Percentiles rank a stretch among this genome's conserved stretches.
These are phyloP conservation scores for Syrmaticus mikado DNA, from an alignment of 2,113 vertebrate genomes.

Conservation along the genomic window DNA sequence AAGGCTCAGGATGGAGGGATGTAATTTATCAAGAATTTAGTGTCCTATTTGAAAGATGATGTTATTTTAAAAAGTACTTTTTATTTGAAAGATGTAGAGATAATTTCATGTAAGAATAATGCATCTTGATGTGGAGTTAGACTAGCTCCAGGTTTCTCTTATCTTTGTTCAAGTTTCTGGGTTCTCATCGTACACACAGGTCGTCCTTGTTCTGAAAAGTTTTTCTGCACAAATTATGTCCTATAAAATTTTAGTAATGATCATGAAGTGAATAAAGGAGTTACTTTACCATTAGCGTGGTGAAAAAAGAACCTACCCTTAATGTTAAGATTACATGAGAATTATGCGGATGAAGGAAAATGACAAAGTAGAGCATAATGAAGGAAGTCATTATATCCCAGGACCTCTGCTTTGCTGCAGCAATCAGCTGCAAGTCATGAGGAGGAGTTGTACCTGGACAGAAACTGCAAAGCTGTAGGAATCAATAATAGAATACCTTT, in stretches of 20 bases:
- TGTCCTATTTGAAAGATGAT: background rate
- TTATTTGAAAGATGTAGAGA: background rate
- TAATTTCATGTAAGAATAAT: background rate
- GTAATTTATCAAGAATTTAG: background rate
- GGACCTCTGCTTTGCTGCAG: accelerated
- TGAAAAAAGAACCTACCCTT: background rate
- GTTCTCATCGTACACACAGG: background rate
- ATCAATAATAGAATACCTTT: background rate
- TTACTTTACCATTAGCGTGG: background rate
- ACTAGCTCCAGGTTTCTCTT: background rate
- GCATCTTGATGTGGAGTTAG: background rate
- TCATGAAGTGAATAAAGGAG: background rate
- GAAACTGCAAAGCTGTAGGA: background rate
- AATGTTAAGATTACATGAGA: background rate
- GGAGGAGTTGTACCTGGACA: background rate
- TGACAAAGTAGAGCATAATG: background rate
- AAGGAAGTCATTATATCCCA: background rate
- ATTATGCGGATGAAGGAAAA: background rate
- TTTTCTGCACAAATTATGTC: background rate
- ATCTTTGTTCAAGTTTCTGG: background rate
- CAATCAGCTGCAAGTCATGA: background rate
- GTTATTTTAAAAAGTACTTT: background rate
- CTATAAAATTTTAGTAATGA: background rate
- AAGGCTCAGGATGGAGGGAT: background rate
- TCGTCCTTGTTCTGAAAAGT: background rate